Evolutionary conservation across 2,113 vertebrate species (phyloP), one percentile per base, ranked within the genome.

Genomic region (Onychorhynchus coronatus): DNA sequence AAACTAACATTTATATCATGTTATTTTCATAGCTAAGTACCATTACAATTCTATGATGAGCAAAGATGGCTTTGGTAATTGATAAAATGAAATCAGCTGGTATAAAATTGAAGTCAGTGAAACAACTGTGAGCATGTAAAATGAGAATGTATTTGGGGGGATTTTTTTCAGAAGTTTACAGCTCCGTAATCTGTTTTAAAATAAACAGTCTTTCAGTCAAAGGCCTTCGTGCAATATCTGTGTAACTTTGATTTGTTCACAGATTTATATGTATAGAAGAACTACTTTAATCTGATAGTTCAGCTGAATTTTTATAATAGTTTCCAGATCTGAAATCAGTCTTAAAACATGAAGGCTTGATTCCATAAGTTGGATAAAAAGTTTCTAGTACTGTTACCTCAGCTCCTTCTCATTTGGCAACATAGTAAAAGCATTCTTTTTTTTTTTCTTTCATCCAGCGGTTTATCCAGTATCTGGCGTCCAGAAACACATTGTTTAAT

Each of bases 401-500:
- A 39, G 9, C 68, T 92, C 11, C 13, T 76, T 63, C 33, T 77
- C 20, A 33, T 62, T 8, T 59, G n/a, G 6, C 66, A 75, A 55
- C 10, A 9, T 8, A 82, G 49, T 96, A 88, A 97, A 79, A 59
- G 39, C 31, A 71, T 95, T 28, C 55, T 10, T 79, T 62, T 94
- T 59, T 58, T 14, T 95, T 82, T 16, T 72, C 86, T 97, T 92
- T 94, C 42, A 59, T 98, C 13, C 91, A 99, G 99, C 99, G 98
- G 97, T 99, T 99, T 97, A 98, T 99, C 97, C 99, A 99, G 98
- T 99, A 99, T 97, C 98, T 99, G 96, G 99, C 99, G 93, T 99
- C 99, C 97, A 99, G 99, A 98, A 99, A 99, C 98, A 99, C 99
- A 2, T 98, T 99, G 96, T 99, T 99, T 98, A 99, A 99, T 97